These are phyloP conservation scores for Carollia perspicillata DNA, from an alignment of 2,113 vertebrate genomes.

Conservation along the genomic window DNA sequence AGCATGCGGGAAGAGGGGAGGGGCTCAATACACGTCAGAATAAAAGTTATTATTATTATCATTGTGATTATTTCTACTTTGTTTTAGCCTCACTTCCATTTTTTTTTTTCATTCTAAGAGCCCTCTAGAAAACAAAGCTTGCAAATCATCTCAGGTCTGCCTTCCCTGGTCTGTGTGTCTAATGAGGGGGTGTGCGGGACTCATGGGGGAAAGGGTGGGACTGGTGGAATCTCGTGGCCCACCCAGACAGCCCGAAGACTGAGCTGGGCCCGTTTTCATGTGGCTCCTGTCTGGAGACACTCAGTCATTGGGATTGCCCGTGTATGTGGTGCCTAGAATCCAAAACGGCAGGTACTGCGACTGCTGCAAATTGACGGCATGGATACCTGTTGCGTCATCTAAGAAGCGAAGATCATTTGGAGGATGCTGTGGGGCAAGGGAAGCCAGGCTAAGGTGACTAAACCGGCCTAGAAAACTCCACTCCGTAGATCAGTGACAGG, in stretches of 20 bases:
- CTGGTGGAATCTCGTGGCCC: neutral
- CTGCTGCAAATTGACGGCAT: neutral
- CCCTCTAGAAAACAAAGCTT: neutral
- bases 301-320: neutral
- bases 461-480: neutral
- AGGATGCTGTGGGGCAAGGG: neutral
- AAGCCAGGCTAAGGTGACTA: neutral
- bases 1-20: neutral
- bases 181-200: neutral
- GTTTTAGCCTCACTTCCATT: neutral
- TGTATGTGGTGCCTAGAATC: neutral
- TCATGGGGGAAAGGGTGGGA: neutral
- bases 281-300: neutral
- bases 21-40: neutral
- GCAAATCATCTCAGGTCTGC: neutral
- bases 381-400: too few relatives aligned
- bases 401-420: neutral
- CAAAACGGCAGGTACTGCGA: neutral
- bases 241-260: neutral
- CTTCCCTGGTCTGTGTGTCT: neutral
- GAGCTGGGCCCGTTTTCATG: neutral
- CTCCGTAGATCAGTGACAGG: neutral
- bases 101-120: neutral
- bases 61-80: neutral
- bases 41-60: neutral